Conservation (phyloP, 2,113 vertebrate genomes). For the Etheostoma cragini region DNA sequence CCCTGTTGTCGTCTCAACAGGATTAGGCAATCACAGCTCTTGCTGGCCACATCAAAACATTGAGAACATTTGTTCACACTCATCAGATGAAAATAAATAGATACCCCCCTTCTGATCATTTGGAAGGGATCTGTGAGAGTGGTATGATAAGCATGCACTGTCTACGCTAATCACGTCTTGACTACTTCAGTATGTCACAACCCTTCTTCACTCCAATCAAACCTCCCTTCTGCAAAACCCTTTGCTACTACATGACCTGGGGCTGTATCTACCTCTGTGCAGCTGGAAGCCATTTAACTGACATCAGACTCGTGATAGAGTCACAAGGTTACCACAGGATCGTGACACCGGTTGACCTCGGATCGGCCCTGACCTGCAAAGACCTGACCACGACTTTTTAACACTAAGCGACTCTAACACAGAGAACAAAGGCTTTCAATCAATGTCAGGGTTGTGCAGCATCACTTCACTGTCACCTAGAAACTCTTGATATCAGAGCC, state of each 20-base stretch:
- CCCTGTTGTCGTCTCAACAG: slow-evolving; percentile 37
- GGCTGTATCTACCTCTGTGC: slow-evolving; percentile 22
- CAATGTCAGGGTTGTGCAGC: slow-evolving; percentile 8
- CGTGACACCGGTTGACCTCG: slow-evolving; percentile 63
- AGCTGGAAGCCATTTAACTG: slow-evolving; percentile 60
- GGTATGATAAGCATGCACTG: slow-evolving; percentile 35
- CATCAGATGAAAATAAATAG: slow-evolving; percentile 74
- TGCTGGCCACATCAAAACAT: slow-evolving; percentile 66
- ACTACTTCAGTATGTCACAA: slow-evolving; percentile 19
- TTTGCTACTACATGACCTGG: slow-evolving; percentile 7
- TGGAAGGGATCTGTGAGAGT: slow-evolving; percentile 29
- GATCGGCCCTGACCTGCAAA: slow-evolving; percentile 44
- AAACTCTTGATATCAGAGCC: not conserved
- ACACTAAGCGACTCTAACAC: slow-evolving; percentile 25
- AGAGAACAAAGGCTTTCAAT: slow-evolving; percentile 31
- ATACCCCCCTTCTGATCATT: slow-evolving; percentile 31
- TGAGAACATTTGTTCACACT: slow-evolving; percentile 54
- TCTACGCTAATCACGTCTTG: slow-evolving; percentile 19
- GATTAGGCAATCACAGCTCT: slow-evolving; percentile 45
- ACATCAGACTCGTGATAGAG: slow-evolving; percentile 54
- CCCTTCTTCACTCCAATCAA: slow-evolving; percentile 15
- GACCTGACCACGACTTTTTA: slow-evolving; percentile 52
- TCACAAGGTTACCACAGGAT: slow-evolving; percentile 62
- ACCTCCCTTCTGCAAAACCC: not conserved
- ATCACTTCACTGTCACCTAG: not conserved